Evolutionary conservation across 2,797 vertebrate species (phyloP).

Genomic region (Malacoraja senta): DNA sequence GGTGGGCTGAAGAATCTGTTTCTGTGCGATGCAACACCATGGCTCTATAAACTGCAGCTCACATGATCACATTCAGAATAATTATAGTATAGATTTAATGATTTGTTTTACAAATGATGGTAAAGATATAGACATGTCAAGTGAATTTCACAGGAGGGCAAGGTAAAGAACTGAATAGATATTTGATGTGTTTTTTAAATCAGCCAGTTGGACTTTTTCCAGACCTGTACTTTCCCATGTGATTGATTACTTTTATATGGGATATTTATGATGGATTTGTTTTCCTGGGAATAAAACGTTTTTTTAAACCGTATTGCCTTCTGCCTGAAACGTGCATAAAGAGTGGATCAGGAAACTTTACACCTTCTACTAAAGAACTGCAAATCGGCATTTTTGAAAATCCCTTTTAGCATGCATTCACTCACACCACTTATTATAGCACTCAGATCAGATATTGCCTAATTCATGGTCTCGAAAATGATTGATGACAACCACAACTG

Average conservation of each 20-base stretch:
- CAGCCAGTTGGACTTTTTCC: constrained; percentile 19
- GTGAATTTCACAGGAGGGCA: neutral
- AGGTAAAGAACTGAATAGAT: neutral
- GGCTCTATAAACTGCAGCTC: neutral
- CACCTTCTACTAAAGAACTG: neutral
- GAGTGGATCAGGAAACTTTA: neutral
- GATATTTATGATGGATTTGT: neutral
- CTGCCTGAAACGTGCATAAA: neutral
- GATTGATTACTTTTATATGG: constrained; percentile 5
- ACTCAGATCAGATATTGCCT: neutral
- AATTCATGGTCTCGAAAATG: neutral
- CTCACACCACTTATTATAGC: neutral
- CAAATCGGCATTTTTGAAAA: neutral
- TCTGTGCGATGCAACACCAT: too few relatives aligned
- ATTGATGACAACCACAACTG: neutral
- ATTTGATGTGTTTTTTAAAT: neutral
- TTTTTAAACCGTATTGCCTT: neutral
- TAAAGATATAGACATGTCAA: too few relatives aligned
- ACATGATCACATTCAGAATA: neutral
- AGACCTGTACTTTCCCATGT: neutral
- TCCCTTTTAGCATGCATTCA: neutral
- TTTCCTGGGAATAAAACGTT: neutral
- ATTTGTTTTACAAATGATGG: neutral
- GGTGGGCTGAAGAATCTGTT: too few relatives aligned
- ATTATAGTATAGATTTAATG: neutral